Conservation (phyloP, 2,113 vertebrate species). For the Podarcis cretensis region DNA sequence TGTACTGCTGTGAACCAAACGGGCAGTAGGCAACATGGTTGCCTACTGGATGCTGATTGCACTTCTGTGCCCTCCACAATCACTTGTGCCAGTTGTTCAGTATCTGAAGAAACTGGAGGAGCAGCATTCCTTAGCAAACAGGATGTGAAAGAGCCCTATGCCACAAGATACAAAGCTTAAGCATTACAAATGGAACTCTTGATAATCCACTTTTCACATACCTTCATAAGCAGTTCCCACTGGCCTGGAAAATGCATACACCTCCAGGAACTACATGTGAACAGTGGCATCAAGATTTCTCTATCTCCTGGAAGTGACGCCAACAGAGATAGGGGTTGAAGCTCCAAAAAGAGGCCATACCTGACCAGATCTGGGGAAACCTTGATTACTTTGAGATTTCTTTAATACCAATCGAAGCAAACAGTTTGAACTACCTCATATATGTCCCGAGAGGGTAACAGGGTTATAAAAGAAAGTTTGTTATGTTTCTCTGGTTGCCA, state of each 20-base stretch:
- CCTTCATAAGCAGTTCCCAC: background rate
- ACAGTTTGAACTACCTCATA: no score
- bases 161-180: background rate
- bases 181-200: background rate
- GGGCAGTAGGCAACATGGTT: background rate
- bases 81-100: background rate
- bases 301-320: background rate
- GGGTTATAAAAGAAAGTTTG: no score
- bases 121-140: constrained; percentile 2
- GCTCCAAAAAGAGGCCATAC: no score
- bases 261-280: background rate
- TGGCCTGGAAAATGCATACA: background rate
- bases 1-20: background rate
- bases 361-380: no score
- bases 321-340: no score
- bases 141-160: background rate
- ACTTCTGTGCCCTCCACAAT: no score
- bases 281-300: background rate
- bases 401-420: no score
- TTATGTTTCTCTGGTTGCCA: no score
- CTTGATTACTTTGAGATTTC: no score
- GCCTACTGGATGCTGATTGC: background rate
- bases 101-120: background rate
- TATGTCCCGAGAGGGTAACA: no score
- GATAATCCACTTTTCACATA: background rate